Base-by-base conservation (phyloP, 2,888 invertebrate species). In the Zaprionus obscuricornis region DNA sequence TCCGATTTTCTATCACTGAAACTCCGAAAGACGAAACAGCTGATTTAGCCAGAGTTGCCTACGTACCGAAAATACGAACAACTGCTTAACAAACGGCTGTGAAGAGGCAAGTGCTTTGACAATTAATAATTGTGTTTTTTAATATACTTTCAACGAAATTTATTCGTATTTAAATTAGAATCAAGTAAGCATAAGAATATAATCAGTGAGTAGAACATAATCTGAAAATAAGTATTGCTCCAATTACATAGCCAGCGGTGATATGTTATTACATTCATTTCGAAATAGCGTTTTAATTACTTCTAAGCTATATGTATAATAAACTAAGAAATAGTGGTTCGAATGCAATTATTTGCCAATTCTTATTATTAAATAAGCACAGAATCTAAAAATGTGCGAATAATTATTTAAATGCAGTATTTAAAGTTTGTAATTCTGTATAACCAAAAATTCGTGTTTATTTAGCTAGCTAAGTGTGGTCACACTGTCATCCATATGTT, bases 401-500 rank as follows among this genome's bases (percentile, higher is more conserved):
- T n/a, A n/a, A n/a, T n/a, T n/a, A n/a, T n/a, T n/a, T n/a, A n/a
- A n/a, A n/a, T n/a, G n/a, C n/a, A n/a, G n/a, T n/a, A 17, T n/a
- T 7, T 4, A 36, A 13, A 3, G 2, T 17, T 11, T 8, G 1
- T 6, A n/a, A 13, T n/a, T 26, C 11, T n/a, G 13, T 5, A 5
- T 6, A 11, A 7, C 1, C 18, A n/a, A n/a, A n/a, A 10, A 1
- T 17, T 29, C n/a, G 31, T 27, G 45, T 60, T 54, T 42, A 1
- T 46, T 5, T 18, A n/a, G 0, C 4, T 10, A 1, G 1, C 4
- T 0, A 0, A 0, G 8, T 0, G 5, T 68, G 68, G 68, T 40
- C 63, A 74, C 74, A 69, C 17, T 18, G 52, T 22, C 3, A 0
- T 8, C 29, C 74, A 69, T 74, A 70, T 74, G 70, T 70, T 70